Base-by-base conservation (phyloP, 2,113 vertebrate genomes). In the Nesoenas mayeri region DNA sequence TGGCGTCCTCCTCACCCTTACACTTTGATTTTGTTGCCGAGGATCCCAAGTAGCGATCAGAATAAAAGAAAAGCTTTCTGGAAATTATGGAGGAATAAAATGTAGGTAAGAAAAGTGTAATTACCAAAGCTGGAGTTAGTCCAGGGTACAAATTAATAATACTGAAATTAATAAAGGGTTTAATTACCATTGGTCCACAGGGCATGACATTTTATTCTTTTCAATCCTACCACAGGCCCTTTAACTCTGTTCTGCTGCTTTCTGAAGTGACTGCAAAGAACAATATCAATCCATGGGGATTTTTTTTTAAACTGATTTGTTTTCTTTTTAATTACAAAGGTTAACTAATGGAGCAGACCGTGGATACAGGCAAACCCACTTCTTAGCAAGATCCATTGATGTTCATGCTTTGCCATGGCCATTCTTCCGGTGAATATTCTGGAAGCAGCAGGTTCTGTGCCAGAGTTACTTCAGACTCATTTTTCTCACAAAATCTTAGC, bases 61-160 rank as follows among this genome's bases (percentile, higher is more conserved):
- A 61, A 2, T 38, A 50, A 15, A 38, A 66, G 44, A 24, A 65
- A 84, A 58, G 56, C 36, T 36, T 31, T 5, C 40, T 51, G 64
- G 66, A 50, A 75, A 53, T n/a, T 31, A 7, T 7, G 17, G n/a
- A 51, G 42, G 22, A 89, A 10, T 57, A 44, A 71, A 91, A 67
- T 15, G 25, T 19, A 48, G 75, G 88, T 89, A 32, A 56, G 64
- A 25, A 17, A 91, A 89, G 34, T 79, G 48, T 85, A 74, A 91
- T 95, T 67, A 72, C 34, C 26, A 48, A 44, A 75, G 44, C 57
- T 75, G 89, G 73, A 51, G 78, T 81, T 74, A 79, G 17, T 71
- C 72, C 69, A 60, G 51, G 32, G 34, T 31, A n/a, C 48, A 61
- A 93, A 93, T 94, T 71, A 87, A 91, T 87, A 93, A 86, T 6